phyloP scores from a whole-genome alignment of 2,797 vertebrate species.

The Hephaestus fuliginosus region DNA sequence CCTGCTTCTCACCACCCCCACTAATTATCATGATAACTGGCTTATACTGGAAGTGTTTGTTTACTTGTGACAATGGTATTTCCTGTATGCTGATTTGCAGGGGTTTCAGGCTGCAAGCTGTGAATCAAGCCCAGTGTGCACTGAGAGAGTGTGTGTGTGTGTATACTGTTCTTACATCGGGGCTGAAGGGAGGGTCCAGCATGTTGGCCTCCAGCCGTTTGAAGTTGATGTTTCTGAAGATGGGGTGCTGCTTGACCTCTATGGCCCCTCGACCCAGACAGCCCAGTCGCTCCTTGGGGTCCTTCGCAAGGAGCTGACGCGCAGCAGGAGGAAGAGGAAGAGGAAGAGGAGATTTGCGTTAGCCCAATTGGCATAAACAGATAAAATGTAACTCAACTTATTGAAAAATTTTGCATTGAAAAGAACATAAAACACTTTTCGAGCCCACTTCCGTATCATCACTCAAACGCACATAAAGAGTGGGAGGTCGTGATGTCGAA shows the following conservation, averaged over 20 bases:
- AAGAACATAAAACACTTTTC: background rate
- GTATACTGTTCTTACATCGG: slow-evolving; percentile 87
- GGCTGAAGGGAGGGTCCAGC: slow-evolving; percentile 92
- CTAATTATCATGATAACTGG: slow-evolving; percentile 32
- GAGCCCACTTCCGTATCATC: background rate
- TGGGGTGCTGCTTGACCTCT: slow-evolving; percentile 90
- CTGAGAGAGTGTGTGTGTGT: background rate
- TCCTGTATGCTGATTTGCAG: slow-evolving; percentile 66
- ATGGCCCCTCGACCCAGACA: slow-evolving; percentile 88
- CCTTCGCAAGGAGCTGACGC: slow-evolving; percentile 90
- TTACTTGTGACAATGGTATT: slow-evolving; percentile 74
- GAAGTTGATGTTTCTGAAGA: slow-evolving; percentile 95
- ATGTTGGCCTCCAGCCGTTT: slow-evolving; percentile 92
- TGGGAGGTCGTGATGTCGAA: slow-evolving; percentile 7
- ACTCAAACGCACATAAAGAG: slow-evolving; percentile 15
- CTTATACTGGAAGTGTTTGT: slow-evolving; percentile 61
- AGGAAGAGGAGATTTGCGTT: slow-evolving; percentile 8
- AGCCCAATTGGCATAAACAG: too few species aligned
- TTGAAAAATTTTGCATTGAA: background rate
- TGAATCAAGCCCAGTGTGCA: slow-evolving; percentile 15
- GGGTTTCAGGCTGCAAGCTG: slow-evolving; percentile 30
- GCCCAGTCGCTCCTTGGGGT: slow-evolving; percentile 90
- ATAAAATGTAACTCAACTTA: background rate
- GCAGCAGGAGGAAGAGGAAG: slow-evolving; percentile 26
- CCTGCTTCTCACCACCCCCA: slow-evolving; percentile 15